A percentile compares a stretch with the other conserved stretches of the same genome.
These are phyloP conservation scores for Salarias fasciatus DNA, from an alignment of 2,797 vertebrate species.

Conservation along the genomic window DNA sequence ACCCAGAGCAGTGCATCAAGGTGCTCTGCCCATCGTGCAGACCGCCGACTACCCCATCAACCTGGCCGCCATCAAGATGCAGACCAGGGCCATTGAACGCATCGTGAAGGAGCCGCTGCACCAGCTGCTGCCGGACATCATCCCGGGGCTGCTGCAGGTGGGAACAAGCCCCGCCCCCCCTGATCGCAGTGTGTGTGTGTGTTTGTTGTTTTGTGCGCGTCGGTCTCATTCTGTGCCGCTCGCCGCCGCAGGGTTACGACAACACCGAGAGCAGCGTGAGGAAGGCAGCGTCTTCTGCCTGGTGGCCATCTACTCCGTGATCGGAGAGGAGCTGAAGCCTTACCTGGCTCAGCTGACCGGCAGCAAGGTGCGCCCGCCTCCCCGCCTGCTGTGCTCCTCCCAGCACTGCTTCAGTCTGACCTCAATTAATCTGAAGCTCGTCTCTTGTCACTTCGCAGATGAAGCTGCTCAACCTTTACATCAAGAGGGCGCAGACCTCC, in stretches of 20 bases:
- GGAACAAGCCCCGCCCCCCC: no score
- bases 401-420: no score
- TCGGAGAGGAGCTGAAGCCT: conserved; percentile 97
- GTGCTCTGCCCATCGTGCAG: conserved; percentile 98
- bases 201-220: no score
- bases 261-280: conserved; percentile 98
- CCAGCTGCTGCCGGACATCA: conserved; percentile 93
- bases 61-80: conserved; percentile 98
- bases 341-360: conserved; percentile 96
- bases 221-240: neutral
- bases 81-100: conserved; percentile 95
- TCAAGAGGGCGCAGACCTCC: conserved; percentile 95
- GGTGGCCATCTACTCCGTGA: conserved; percentile 98
- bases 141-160: conserved; percentile 96
- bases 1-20: conserved; percentile 98
- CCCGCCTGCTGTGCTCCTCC: no score
- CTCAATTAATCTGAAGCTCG: no score
- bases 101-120: conserved; percentile 90
- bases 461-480: conserved; percentile 98
- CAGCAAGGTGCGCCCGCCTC: conserved; percentile 89
- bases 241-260: conserved; percentile 89
- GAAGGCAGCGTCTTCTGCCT: conserved; percentile 98
- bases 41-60: conserved; percentile 98
- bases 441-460: conserved; percentile 86
- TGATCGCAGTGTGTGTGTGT: conserved; percentile 21